Conservation (phyloP, 2,113 vertebrate genomes). For the Apodemus sylvaticus region DNA sequence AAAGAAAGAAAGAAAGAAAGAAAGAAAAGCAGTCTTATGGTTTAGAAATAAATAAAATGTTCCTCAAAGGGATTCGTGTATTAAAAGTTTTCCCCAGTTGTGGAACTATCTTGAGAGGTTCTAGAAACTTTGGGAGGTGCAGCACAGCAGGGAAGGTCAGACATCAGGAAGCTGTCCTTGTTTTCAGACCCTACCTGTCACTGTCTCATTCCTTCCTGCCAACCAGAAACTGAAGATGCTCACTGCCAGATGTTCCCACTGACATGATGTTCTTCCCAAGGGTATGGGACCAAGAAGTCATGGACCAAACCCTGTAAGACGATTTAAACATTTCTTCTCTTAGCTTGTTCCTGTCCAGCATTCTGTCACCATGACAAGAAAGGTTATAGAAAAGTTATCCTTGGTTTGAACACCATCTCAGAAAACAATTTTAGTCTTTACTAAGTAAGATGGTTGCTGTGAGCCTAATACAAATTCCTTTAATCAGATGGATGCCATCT, state of each 20-base stretch:
- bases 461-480: neutral
- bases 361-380: neutral
- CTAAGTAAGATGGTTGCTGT: neutral
- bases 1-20: too few species aligned
- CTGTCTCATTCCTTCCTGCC: neutral
- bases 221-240: neutral
- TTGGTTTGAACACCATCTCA: neutral
- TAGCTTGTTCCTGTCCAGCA: neutral
- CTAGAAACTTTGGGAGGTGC: neutral
- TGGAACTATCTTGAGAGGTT: neutral
- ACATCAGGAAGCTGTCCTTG: too few species aligned
- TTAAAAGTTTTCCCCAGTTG: neutral
- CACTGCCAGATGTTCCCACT: neutral
- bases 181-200: neutral
- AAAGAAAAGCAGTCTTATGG: neutral
- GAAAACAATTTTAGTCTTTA: neutral
- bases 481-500: neutral
- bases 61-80: neutral
- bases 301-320: neutral
- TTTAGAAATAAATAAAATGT: neutral
- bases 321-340: neutral
- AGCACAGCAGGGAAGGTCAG: neutral
- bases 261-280: neutral
- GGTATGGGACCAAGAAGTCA: neutral
- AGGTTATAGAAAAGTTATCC: neutral